These are phyloP conservation scores for Malaclemys terrapin DNA, from an alignment of 2,113 vertebrate species.

Conservation along the genomic window DNA sequence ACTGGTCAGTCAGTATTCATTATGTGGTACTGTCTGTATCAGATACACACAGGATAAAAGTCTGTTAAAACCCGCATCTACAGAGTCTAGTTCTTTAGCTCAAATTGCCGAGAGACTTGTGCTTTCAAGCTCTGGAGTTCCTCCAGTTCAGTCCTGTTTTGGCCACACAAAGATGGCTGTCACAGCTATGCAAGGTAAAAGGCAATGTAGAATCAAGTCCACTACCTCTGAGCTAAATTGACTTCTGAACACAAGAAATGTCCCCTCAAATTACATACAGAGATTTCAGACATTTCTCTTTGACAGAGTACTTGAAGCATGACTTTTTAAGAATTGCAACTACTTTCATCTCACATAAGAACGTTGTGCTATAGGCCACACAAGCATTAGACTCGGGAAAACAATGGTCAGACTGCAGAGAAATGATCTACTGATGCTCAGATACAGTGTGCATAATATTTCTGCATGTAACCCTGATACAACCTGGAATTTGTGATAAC, in stretches of 20 bases:
- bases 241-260: background rate
- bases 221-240: slow-evolving; percentile 9
- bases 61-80: background rate
- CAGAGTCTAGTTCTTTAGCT: background rate
- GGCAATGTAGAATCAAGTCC: slow-evolving; percentile 6
- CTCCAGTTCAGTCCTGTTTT: background rate
- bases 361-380: slow-evolving; percentile 16
- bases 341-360: slow-evolving; percentile 21
- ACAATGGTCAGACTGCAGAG: background rate
- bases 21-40: no score
- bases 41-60: accelerated
- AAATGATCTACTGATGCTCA: slow-evolving; percentile 3
- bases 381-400: background rate
- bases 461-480: background rate
- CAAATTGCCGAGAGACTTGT: background rate
- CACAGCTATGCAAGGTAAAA: background rate
- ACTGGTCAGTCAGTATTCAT: no score
- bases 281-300: slow-evolving; percentile 48
- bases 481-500: background rate
- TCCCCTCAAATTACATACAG: slow-evolving; percentile 27
- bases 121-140: background rate
- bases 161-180: background rate
- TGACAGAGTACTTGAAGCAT: slow-evolving; percentile 57
- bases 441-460: background rate
- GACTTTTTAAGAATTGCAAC: slow-evolving; percentile 55